Base-by-base conservation (phyloP, 2,888 invertebrate genomes). In the Drosophila atripex region DNA sequence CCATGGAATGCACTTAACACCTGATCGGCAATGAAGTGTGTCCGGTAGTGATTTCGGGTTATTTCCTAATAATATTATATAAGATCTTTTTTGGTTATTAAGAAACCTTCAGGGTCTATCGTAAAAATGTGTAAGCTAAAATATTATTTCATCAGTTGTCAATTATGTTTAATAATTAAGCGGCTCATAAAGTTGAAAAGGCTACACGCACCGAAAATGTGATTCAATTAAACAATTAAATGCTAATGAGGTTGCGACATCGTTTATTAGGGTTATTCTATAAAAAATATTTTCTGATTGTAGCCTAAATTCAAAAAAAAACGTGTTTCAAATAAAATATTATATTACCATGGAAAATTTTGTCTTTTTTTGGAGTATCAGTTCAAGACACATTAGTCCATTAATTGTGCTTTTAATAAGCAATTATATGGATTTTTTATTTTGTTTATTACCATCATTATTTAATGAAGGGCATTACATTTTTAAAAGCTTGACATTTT, bases 1-100 rank as follows among this genome's bases (percentile, higher is more conserved):
- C 68, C 78, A 78, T 71, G 47, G 55, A 63, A 64, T 75, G 71
- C 72, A 73, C 58, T 85, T 82, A 79, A 76, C 82, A 82, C 82
- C 83, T 79, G 72, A 79, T 68, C 76, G 83, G 64, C 71, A 77
- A 79, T 77, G 65, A 77, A 64, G 60, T 71, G 77, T 58, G 53
- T 52, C 32, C 46, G 32, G 39, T 7, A 30, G 46, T 16, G 21
- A 32, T 11, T 46, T 58, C 58, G 41, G 58, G 28, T 38, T 47
- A 60, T 57, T 39, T 56, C 18, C 18, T 35, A 35, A 38, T 38
- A 35, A 6, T 46, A 38, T 38, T 46, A 7, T 46, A 54, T 55
- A 57, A n/a, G 12, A 9, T 1, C 3, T 14, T 23, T 50, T 14
- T 9, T 16, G 8, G 39, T 32, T 4, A 4, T 32, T 4, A 32